A percentile compares a stretch with the other conserved stretches of the same genome.
Evolutionary conservation across 2,113 vertebrate species (phyloP).

Genomic region (Macrotis lagotis): DNA sequence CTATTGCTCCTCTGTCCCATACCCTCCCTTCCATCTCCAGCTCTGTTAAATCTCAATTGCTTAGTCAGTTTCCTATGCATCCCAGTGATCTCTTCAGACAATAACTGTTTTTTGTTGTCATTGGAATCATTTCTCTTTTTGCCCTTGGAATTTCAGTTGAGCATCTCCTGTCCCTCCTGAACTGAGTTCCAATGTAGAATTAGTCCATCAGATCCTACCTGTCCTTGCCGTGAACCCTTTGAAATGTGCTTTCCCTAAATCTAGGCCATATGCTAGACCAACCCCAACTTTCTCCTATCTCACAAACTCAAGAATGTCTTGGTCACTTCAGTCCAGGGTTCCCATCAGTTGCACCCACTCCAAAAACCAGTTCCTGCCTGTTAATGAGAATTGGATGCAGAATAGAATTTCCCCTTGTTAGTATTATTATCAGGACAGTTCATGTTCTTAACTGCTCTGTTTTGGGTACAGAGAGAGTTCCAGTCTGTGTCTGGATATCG

Average conservation of each 20-base stretch:
- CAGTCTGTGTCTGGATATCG: not conserved
- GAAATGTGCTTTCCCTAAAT: not conserved
- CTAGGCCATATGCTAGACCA: not conserved
- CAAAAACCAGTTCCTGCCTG: not conserved
- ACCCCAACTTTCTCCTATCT: not conserved
- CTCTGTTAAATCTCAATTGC: not conserved
- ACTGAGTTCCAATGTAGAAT: not conserved
- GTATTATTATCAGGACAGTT: not conserved
- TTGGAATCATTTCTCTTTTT: not conserved
- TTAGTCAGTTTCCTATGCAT: not conserved
- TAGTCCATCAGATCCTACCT: not conserved
- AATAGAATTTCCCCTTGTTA: not conserved
- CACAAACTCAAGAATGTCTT: not conserved
- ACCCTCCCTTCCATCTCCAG: not conserved
- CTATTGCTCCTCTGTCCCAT: not conserved
- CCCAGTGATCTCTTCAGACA: not conserved
- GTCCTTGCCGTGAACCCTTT: not conserved
- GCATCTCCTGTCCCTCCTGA: not conserved
- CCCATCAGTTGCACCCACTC: not conserved
- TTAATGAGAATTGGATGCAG: not conserved
- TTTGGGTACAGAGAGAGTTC: not conserved
- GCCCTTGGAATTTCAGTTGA: not conserved
- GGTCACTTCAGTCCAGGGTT: not conserved
- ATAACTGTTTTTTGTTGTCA: not conserved
- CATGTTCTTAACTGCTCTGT: not conserved